These are phyloP conservation scores for Lepidocyrtoides sp. DNA, from an alignment of 2,888 invertebrate genomes.

Conservation along the genomic window DNA sequence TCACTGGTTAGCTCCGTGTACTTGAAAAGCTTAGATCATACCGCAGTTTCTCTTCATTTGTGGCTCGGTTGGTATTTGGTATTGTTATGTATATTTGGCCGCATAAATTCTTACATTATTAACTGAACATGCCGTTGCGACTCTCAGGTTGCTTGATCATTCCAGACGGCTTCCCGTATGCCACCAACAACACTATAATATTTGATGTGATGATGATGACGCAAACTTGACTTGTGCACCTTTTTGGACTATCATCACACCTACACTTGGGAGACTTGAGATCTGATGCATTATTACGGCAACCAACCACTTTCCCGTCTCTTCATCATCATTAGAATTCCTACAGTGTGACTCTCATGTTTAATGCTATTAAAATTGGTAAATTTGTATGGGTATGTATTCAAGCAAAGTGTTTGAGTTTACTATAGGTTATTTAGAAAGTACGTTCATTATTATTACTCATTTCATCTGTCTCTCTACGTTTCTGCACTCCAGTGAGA, in stretches of 20 bases:
- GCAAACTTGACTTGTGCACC: neutral
- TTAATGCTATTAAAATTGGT: constrained; percentile 19
- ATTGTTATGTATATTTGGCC: neutral
- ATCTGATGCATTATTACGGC: constrained; percentile 32
- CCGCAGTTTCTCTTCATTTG: neutral
- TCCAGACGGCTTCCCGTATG: neutral
- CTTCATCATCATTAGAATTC: neutral
- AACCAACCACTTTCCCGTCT: neutral
- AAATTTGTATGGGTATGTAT: neutral
- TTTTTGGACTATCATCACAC: neutral
- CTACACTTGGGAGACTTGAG: neutral
- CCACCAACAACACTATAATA: neutral
- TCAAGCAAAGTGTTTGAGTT: neutral
- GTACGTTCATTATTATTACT: neutral
- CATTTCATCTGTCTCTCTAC: neutral
- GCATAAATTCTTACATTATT: constrained; percentile 68
- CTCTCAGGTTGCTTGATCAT: constrained; percentile 49
- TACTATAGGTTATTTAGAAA: neutral
- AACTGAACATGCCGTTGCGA: constrained; percentile 54
- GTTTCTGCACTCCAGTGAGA: neutral
- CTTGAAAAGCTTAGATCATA: constrained; percentile 1
- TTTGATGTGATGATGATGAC: neutral
- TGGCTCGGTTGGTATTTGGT: constrained; percentile 33
- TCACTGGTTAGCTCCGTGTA: neutral
- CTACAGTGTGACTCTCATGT: neutral